Percentiles rank a stretch among this genome's conserved stretches.
Conservation (phyloP, 2,113 vertebrate genomes). For the Cebidichthys violaceus region DNA sequence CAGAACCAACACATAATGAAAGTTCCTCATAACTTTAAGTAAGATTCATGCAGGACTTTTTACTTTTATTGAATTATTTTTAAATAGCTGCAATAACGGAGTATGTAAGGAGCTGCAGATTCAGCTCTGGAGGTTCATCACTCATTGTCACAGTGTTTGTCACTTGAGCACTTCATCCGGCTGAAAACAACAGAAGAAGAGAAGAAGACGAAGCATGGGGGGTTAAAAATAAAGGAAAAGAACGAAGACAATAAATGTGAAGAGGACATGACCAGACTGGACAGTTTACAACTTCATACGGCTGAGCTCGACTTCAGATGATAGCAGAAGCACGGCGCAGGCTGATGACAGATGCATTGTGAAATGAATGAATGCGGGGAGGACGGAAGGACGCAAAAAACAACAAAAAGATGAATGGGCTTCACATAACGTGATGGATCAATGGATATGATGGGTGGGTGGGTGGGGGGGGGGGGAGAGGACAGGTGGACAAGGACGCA, state of each 20-base stretch:
- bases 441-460: constrained; percentile 30
- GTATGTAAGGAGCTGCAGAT: too few species aligned
- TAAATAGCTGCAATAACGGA: too few species aligned
- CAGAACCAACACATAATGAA: too few species aligned
- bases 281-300: constrained; percentile 6
- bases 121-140: too few species aligned
- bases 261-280: not conserved
- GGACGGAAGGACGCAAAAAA: constrained; percentile 53
- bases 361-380: constrained; percentile 44
- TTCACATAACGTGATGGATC: constrained; percentile 58
- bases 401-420: constrained; percentile 54
- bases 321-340: constrained; percentile 5
- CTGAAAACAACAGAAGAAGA: not conserved
- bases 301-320: too few species aligned
- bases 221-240: not conserved
- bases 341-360: constrained; percentile 46
- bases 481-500: constrained; percentile 63
- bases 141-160: too few species aligned
- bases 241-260: not conserved
- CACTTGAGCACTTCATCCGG: too few species aligned
- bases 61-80: too few species aligned
- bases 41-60: too few species aligned
- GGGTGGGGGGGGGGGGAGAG: not conserved
- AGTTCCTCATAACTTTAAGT: too few species aligned
- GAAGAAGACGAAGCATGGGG: not conserved